Evolutionary conservation across 2,113 vertebrate genomes (phyloP).

Genomic region (Rhodinocichla rosea): DNA sequence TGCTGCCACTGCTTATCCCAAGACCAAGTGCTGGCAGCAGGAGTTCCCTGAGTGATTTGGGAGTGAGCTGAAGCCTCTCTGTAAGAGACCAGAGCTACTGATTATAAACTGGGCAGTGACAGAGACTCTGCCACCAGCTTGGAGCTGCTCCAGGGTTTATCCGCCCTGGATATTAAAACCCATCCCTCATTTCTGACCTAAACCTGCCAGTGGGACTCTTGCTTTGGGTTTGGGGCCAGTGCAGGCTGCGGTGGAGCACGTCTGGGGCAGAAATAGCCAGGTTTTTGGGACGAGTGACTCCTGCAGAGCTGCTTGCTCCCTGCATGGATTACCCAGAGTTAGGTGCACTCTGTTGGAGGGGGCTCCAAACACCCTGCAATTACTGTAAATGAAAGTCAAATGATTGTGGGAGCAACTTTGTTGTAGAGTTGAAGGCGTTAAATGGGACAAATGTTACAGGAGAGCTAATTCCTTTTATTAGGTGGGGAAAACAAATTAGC

Average conservation of each 20-base stretch:
- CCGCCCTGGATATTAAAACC: not conserved
- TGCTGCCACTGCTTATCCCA: not conserved
- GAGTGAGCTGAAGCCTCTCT: not conserved
- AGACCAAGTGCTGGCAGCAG: not conserved
- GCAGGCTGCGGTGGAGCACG: not conserved
- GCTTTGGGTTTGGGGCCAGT: not conserved
- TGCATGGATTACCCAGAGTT: not conserved
- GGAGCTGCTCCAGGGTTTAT: not conserved
- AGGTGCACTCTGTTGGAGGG: not conserved
- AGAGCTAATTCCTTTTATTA: conserved; percentile 18
- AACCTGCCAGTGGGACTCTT: not conserved
- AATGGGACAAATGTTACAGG: conserved; percentile 11
- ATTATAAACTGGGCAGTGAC: not conserved
- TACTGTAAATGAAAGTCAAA: conserved; percentile 9
- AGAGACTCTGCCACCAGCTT: not conserved
- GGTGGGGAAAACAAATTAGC: conserved; percentile 42
- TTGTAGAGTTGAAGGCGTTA: not conserved
- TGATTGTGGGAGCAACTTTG: not conserved
- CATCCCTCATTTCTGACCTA: not conserved
- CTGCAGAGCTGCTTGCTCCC: not conserved
- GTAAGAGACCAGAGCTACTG: not conserved
- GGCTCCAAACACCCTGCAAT: not conserved
- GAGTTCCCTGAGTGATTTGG: not conserved
- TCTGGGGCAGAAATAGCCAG: not conserved
- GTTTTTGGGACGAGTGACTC: not conserved